Base-by-base conservation (phyloP, 2,888 invertebrate species). In the Chymomyza amoena region DNA sequence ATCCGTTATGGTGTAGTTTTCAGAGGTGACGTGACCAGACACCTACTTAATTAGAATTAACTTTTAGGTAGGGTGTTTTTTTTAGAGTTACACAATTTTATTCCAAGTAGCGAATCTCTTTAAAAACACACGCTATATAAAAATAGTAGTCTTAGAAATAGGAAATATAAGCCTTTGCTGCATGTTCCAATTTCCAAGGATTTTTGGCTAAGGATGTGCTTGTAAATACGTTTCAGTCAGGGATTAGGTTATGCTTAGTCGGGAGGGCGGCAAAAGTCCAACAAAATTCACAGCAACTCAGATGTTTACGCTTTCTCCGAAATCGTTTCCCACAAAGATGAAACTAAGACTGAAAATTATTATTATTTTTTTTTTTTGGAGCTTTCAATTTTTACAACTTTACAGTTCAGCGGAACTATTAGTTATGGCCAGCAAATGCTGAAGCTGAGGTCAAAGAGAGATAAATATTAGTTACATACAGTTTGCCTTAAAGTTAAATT, bases 401-500 rank as follows among this genome's bases (percentile, higher is more conserved):
- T 20, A 54, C 54, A 54, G 54, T 18, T 54, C 13, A 13, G 39
- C 39, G 39, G 39, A 13, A 45, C 39, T 45, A 45, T 45, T 45
- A 45, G 39, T 45, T 45, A 45, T 45, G 39, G 39, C 39, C 39
- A 4, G 39, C 39, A 13, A 45, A 13, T 28, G 39, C 15, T 16
- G 4, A 54, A 13, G 54, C 32, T 18, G 16, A 6, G 6, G 6
- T 18, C n/a, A 16, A 20, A 54, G 20, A 54, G 16, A 20, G 9
- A 9, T 20, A 54, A 2, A n/a, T 20, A 7, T 28, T 32, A 28
- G 32, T 13, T 15, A 13, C 16, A 59, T 13, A 39, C 18, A 39
- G 51, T 57, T 45, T 25, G 56, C 28, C 65, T 56, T 66, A 57
- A 66, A 60, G 64, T 20, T 52, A 64, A 9, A 45, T 57, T 66